phyloP scores from a whole-genome alignment of 1,140 invertebrate species.

The Sycobia sp. region DNA sequence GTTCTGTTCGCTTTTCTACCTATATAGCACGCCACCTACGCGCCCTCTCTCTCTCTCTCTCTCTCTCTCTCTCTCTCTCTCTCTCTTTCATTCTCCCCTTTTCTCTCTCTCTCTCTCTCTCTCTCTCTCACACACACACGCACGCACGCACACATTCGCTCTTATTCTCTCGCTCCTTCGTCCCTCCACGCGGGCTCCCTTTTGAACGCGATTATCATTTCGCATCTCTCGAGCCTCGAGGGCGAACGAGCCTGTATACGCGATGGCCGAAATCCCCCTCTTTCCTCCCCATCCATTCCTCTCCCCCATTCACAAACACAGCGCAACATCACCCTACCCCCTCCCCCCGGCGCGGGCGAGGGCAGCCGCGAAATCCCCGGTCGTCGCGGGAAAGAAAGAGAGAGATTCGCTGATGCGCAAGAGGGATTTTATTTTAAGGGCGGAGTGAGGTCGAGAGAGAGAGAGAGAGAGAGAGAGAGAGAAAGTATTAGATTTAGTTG shows the following conservation, averaged over 20 bases:
- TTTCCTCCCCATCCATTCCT: no score
- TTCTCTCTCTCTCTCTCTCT: no score
- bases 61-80: background rate
- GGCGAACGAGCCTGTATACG: slow-evolving; percentile 42
- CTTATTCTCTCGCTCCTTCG: background rate
- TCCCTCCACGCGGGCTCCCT: slow-evolving; percentile 7
- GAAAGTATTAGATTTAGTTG: no score
- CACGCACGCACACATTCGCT: no score
- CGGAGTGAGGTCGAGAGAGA: background rate
- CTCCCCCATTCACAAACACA: no score
- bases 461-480: no score
- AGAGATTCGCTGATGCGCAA: slow-evolving; percentile 19
- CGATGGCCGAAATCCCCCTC: slow-evolving; percentile 38
- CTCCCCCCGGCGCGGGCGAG: background rate
- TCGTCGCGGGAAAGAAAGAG: no score
- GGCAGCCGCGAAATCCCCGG: background rate
- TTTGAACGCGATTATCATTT: slow-evolving; percentile 49
- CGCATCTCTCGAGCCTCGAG: slow-evolving; percentile 39
- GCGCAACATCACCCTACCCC: no score
- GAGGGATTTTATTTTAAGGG: slow-evolving; percentile 26
- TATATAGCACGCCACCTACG: slow-evolving; percentile 44
- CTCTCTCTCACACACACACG: no score
- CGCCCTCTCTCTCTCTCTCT: background rate
- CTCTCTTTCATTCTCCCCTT: slow-evolving; percentile 9
- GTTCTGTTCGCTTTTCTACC: slow-evolving; percentile 57